These are phyloP conservation scores for Phyllostomus hastatus DNA, from an alignment of 2,113 vertebrate species.

Conservation along the genomic window DNA sequence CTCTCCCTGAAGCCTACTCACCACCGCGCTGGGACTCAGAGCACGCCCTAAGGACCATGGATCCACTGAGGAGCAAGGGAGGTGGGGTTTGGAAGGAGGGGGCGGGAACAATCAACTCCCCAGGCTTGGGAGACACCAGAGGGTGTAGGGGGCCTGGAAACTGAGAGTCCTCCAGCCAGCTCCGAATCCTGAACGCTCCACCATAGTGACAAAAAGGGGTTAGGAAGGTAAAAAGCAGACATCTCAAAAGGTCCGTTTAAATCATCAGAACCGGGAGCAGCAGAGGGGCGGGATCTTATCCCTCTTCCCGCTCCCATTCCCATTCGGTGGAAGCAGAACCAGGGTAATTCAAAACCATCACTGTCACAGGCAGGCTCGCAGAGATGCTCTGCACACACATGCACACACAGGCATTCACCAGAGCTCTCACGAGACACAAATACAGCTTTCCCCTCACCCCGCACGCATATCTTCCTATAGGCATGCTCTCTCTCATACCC, in stretches of 20 bases:
- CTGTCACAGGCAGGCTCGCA: neutral
- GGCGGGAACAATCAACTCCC: no score
- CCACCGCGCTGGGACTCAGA: neutral
- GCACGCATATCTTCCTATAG: neutral
- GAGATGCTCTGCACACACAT: neutral
- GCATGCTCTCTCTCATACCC: neutral
- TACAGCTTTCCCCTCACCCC: no score
- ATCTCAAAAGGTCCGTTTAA: neutral
- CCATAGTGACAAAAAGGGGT: neutral
- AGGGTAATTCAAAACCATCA: no score
- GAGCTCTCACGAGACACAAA: neutral
- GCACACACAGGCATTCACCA: neutral
- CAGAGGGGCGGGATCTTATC: neutral
- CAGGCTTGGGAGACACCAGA: neutral
- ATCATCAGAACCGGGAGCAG: neutral
- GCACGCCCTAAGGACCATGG: accelerated
- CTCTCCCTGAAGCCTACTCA: neutral
- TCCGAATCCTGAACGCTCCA: accelerated
- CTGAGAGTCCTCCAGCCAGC: neutral
- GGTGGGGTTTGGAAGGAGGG: no score
- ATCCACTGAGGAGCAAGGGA: neutral
- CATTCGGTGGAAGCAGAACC: no score
- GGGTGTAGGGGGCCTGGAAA: neutral
- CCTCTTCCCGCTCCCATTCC: neutral
- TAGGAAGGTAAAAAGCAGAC: neutral